Conservation (phyloP, 2,113 vertebrate genomes). For the Calidris pygmaea region DNA sequence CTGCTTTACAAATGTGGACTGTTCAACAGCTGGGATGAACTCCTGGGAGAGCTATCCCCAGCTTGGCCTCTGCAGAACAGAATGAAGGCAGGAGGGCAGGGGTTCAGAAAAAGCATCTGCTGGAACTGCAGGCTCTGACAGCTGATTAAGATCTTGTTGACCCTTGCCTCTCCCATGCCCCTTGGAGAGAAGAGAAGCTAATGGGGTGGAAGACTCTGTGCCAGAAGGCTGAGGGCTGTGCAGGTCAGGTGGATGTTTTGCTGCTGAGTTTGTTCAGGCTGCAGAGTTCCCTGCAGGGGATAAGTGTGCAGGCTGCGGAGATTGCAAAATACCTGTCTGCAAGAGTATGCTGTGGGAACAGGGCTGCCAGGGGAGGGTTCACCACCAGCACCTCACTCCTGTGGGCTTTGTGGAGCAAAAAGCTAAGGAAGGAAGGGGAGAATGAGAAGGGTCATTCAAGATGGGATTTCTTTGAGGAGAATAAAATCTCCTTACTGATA, state of each 20-base stretch:
- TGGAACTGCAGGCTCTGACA: not conserved
- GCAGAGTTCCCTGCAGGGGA: not conserved
- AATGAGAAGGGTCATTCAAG: not conserved
- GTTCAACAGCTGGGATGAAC: not conserved
- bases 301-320: not conserved
- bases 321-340: rapidly evolving
- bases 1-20: not conserved
- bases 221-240: not conserved
- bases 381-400: rapidly evolving
- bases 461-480: not conserved
- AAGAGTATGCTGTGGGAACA: not conserved
- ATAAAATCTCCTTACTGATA: not conserved
- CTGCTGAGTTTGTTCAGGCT: not conserved
- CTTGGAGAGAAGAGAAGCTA: not conserved
- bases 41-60: not conserved
- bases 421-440: not conserved
- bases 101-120: not conserved
- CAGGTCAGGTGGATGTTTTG: not conserved
- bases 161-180: not conserved
- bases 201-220: not conserved
- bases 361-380: not conserved
- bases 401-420: not conserved
- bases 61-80: not conserved
- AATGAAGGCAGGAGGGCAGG: not conserved
- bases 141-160: not conserved